phyloP scores from a whole-genome alignment of 1,140 invertebrate genomes.

The Heliconius hermathena region DNA sequence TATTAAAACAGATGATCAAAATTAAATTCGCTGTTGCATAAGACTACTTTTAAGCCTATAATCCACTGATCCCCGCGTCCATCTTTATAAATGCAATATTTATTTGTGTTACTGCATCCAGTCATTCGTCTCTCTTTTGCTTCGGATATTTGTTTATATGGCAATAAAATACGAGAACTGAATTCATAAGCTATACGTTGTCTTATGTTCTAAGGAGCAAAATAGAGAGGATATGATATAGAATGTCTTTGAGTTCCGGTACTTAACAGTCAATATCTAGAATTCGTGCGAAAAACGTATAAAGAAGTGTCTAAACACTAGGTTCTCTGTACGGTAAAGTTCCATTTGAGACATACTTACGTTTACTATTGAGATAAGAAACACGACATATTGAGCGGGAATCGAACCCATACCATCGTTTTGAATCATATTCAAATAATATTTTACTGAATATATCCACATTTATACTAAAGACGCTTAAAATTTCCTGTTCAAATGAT shows the following conservation, averaged over 20 bases:
- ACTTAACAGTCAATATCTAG: not conserved
- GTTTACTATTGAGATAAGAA: too few relatives aligned
- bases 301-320: not conserved
- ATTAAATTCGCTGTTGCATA: not conserved
- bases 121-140: not conserved
- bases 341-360: too few relatives aligned
- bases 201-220: not conserved
- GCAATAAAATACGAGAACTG: slow-evolving; percentile 25
- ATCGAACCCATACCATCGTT: too few relatives aligned
- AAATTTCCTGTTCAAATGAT: not conserved
- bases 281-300: too few relatives aligned
- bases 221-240: not conserved
- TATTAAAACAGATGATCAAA: not conserved
- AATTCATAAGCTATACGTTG: slow-evolving; percentile 16
- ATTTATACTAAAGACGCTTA: not conserved
- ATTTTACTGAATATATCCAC: too few relatives aligned
- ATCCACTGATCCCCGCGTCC: not conserved
- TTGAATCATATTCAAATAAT: too few relatives aligned
- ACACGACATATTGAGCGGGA: too few relatives aligned
- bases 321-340: not conserved
- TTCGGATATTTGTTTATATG: slow-evolving; percentile 19
- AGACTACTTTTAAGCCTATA: not conserved
- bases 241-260: not conserved
- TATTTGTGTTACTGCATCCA: not conserved
- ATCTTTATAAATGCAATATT: not conserved